Percentiles rank a stretch among this genome's conserved stretches.
These are phyloP conservation scores for Chrysomela aeneicollis DNA, from an alignment of 2,888 invertebrate species.

Conservation along the genomic window DNA sequence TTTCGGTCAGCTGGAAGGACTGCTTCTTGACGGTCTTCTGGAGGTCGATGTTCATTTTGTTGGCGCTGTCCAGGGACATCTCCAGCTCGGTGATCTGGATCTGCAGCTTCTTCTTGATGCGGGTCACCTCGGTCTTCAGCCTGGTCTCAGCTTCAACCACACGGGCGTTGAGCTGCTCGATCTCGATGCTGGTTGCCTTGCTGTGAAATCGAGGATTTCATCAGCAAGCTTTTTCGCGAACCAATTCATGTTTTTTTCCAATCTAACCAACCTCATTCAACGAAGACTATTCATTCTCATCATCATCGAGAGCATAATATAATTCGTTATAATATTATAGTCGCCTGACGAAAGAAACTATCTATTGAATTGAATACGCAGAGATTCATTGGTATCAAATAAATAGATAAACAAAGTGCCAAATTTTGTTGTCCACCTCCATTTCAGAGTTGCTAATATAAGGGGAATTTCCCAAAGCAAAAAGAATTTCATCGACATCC, in stretches of 20 bases:
- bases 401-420: too few relatives aligned
- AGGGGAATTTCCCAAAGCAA: too few relatives aligned
- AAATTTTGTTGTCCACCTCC: too few relatives aligned
- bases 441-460: too few relatives aligned
- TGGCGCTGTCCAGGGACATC: constrained; percentile 95
- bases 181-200: constrained; percentile 97
- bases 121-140: constrained; percentile 93
- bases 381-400: too few relatives aligned
- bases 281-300: neutral
- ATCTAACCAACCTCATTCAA: neutral
- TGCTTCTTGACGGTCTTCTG: constrained; percentile 98
- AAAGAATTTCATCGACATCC: too few relatives aligned
- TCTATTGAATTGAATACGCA: too few relatives aligned
- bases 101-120: constrained; percentile 99
- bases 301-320: too few relatives aligned
- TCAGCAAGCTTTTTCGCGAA: neutral
- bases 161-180: constrained; percentile 94
- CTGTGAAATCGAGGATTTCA: constrained; percentile 62
- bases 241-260: neutral
- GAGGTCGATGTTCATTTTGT: constrained; percentile 96
- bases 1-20: constrained; percentile 87
- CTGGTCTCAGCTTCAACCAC: constrained; percentile 96
- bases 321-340: too few relatives aligned
- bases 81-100: constrained; percentile 97
- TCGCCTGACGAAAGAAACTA: too few relatives aligned